Base-by-base conservation (phyloP, 1,140 invertebrate genomes). In the Eriosoma lanigerum region DNA sequence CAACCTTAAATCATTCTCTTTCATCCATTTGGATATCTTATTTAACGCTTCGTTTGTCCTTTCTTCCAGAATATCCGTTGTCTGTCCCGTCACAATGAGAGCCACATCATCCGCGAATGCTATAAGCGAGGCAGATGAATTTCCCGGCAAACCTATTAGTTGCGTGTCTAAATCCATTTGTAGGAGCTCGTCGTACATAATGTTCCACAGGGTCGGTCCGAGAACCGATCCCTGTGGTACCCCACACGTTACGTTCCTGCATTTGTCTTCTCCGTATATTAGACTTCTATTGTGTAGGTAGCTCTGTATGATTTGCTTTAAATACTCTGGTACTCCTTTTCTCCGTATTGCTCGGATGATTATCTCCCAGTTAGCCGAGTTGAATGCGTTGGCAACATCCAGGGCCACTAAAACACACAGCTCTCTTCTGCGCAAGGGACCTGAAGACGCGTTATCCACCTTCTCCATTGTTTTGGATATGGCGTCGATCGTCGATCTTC, bases 131-230 rank as follows among this genome's bases (percentile, higher is more conserved):
- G 46, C 46, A 1, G 46, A 48, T 15, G 46, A 48, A 29, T 13
- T 29, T 17, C 26, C 58, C 29, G 46, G 19, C 26, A 15, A 4
- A 12, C 24, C 24, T 48, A 48, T 6, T 13, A 10, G 4, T 12
- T 48, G 46, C 1, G 46, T 48, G 46, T 48, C 13, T 12, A 29
- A 48, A 4, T 26, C 32, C 6, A n/a, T 48, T 10, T 48, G 46
- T 48, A 80, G n/a, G 5, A 80, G 19, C 3, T 48, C 58, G 32
- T 60, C 54, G 38, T 80, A 80, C 13, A 80, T 15, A 12, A 80
- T 60, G 21, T 62, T 80, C 76, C 76, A 80, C 15, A 80, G 32
- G 6, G 60, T 6, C 26, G 76, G 76, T 46, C 76, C 76, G 21
- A 64, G 17, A 5, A 24, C 19, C 5, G 54, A 60, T 46, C 32